Evolutionary conservation across 2,888 invertebrate species (phyloP).

Genomic region (Palloptera scutellata): DNA sequence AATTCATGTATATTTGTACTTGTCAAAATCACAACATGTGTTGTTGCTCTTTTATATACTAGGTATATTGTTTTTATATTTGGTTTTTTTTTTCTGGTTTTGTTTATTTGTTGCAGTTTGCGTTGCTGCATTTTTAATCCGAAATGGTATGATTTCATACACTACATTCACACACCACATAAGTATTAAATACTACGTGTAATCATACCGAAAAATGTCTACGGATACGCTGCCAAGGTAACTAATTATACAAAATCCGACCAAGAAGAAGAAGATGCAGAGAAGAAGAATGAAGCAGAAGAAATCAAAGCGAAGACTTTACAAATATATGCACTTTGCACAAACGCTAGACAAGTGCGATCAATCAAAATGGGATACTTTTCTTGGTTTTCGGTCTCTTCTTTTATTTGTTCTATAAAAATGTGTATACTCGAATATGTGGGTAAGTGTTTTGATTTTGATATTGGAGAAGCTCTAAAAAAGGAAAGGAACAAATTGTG

Average conservation of each 20-base stretch:
- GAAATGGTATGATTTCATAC: slow-evolving; percentile 42
- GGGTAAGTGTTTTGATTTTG: too few relatives aligned
- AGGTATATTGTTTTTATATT: too few relatives aligned
- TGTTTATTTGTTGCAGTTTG: slow-evolving; percentile 16
- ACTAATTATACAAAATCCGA: slow-evolving; percentile 39
- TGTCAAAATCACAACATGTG: slow-evolving; percentile 63
- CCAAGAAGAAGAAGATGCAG: neutral
- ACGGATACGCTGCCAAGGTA: slow-evolving; percentile 31
- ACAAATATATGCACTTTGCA: slow-evolving; percentile 42
- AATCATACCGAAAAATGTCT: slow-evolving; percentile 4
- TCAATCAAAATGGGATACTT: slow-evolving; percentile 45
- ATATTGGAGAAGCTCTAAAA: too few relatives aligned
- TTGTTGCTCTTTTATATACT: slow-evolving; percentile 35
- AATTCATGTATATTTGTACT: slow-evolving; percentile 61
- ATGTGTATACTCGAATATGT: neutral
- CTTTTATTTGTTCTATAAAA: neutral
- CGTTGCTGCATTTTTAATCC: slow-evolving; percentile 41
- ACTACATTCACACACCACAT: slow-evolving; percentile 40
- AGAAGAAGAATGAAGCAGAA: neutral
- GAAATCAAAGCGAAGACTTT: too few relatives aligned
- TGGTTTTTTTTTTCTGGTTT: slow-evolving; percentile 29
- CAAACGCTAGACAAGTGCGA: slow-evolving; percentile 42
- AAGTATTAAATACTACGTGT: neutral
- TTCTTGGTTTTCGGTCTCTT: neutral
- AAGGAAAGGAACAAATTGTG: too few relatives aligned